Percentiles rank a stretch among this genome's conserved stretches.
Evolutionary conservation across 2,797 vertebrate species (phyloP).

Genomic region (Crocidura indochinensis): DNA sequence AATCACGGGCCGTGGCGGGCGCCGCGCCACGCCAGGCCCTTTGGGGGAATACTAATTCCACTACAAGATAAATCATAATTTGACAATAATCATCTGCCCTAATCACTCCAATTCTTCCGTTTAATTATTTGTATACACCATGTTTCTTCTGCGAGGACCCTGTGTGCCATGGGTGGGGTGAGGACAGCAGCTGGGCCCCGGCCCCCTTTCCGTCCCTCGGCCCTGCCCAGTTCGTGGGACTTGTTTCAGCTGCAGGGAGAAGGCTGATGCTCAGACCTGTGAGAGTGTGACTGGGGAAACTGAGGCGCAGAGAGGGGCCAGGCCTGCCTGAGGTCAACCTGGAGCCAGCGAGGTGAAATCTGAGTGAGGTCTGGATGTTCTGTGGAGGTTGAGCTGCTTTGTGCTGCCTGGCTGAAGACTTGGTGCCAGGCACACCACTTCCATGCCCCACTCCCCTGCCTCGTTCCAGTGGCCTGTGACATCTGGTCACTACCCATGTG

Average conservation of each 20-base stretch:
- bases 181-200: background rate
- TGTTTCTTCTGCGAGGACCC: slow-evolving; percentile 84
- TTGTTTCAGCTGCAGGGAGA: background rate
- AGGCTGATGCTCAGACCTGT: background rate
- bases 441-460: background rate
- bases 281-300: slow-evolving; percentile 30
- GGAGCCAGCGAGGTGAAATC: background rate
- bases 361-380: background rate
- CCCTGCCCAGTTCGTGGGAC: no score
- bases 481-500: background rate
- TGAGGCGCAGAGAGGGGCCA: background rate
- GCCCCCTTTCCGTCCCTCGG: background rate
- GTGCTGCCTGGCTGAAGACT: background rate
- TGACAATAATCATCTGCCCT: slow-evolving; percentile 93
- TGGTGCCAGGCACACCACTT: background rate
- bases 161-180: slow-evolving; percentile 67
- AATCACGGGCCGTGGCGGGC: slow-evolving; percentile 90
- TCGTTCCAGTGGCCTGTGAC: background rate
- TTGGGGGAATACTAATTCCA: slow-evolving; percentile 90
- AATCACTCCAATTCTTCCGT: slow-evolving; percentile 91
- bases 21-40: slow-evolving; percentile 89
- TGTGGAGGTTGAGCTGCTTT: no score
- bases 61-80: slow-evolving; percentile 92
- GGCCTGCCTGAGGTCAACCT: background rate
- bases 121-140: slow-evolving; percentile 92